Evolutionary conservation across 2,113 vertebrate species (phyloP), one percentile per base, ranked within the genome.

Genomic region (Hemiscyllium ocellatum): DNA sequence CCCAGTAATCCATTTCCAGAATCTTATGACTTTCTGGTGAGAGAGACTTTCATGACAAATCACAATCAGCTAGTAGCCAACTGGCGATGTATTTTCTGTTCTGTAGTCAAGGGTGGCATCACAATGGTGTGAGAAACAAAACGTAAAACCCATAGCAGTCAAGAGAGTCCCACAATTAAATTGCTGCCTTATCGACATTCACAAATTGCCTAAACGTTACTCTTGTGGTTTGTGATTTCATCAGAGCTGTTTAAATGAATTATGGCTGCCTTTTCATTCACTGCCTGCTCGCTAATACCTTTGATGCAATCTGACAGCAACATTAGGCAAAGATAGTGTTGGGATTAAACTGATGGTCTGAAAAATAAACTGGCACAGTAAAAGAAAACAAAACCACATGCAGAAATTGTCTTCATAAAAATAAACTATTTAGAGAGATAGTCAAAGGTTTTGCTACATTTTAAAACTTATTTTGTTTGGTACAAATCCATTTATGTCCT

Each of bases 181-280:
- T 10, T 89, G 85, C 86, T 89, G 86, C 50, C 86, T 56, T 56
- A 56, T 29, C 19, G 37, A 4, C 50, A 89, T 52, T 50, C 50
- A 56, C 50, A 56, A 50, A 29, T 52, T 56, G 47, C 50, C 56
- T 89, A 89, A 89, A 29, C 26, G 86, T 24, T 89, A 52, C 86
- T 89, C 47, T 56, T 89, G 50, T 56, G 47, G 22, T 89, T 89
- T 89, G 56, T 89, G 86, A 89, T 56, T 20, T 89, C 26, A 83
- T 83, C 50, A 29, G 50, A 89, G 86, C 50, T 89, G 86, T 56
- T 89, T 26, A 56, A 89, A 56, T 56, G 86, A 89, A 89, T 89
- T 52, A 52, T 89, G 86, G 24, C 26, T 89, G 86, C 50, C 50
- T 56, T 52, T 29, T 56, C 80, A 47, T 83, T 83, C 80, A 47